Percentiles rank a stretch among this genome's conserved stretches.
These are phyloP conservation scores for Eclectus roratus DNA, from an alignment of 2,113 vertebrate genomes.

Conservation along the genomic window DNA sequence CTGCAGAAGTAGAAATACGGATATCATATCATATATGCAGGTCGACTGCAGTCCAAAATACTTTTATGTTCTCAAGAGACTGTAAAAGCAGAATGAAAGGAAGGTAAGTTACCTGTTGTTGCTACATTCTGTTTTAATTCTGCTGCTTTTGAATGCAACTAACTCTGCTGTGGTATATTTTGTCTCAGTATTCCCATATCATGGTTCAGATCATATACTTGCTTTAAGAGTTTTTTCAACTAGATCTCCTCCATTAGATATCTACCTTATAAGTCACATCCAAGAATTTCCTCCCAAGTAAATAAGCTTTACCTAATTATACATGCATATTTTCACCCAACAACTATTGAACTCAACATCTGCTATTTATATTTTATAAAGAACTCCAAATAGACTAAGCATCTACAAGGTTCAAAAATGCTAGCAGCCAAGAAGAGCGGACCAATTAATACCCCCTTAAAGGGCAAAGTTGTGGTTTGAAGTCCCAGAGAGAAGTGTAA, in stretches of 20 bases:
- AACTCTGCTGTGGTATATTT: neutral
- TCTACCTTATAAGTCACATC: neutral
- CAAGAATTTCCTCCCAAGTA: neutral
- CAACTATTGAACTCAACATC: neutral
- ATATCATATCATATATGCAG: neutral
- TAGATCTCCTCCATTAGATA: neutral
- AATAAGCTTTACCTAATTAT: neutral
- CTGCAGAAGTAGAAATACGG: neutral
- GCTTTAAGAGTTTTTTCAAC: neutral
- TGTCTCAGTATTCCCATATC: neutral
- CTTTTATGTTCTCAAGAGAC: neutral
- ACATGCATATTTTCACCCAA: neutral
- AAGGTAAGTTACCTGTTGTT: neutral
- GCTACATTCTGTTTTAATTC: neutral
- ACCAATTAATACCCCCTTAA: neutral
- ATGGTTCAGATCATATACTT: neutral
- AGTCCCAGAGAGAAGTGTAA: neutral
- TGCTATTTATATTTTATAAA: conserved; percentile 6
- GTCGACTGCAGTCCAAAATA: neutral
- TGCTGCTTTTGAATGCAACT: neutral
- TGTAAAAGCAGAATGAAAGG: neutral
- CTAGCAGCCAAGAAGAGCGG: neutral
- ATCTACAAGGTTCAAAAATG: neutral
- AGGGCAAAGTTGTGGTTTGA: neutral
- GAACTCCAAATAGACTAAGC: neutral